phyloP scores from a whole-genome alignment of 2,113 vertebrate genomes.

The Phylloscopus trochilus region DNA sequence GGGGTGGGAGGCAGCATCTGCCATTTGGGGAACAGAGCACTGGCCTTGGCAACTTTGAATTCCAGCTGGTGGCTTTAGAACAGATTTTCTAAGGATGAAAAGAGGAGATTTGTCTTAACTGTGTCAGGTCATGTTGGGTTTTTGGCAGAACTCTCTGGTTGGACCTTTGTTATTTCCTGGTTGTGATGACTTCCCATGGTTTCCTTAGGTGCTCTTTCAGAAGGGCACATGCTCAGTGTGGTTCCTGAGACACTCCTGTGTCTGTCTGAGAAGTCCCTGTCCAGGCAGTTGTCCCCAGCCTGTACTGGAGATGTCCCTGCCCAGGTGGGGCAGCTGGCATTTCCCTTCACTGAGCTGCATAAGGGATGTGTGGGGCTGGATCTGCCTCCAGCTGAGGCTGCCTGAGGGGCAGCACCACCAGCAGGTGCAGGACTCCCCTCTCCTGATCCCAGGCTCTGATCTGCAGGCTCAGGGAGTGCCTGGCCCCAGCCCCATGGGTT shows the following conservation, averaged over 20 bases:
- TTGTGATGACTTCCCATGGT: background rate
- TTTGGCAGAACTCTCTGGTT: background rate
- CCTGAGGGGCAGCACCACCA: background rate
- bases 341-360: fast-evolving
- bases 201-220: background rate
- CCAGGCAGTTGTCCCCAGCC: background rate
- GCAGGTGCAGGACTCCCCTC: background rate
- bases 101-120: background rate
- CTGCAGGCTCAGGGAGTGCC: background rate
- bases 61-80: background rate
- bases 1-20: background rate
- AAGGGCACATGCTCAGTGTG: background rate
- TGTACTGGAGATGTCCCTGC: background rate
- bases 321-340: background rate
- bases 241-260: background rate
- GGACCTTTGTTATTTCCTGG: background rate
- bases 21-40: background rate
- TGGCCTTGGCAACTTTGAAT: background rate
- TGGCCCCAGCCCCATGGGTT: too few species aligned
- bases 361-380: background rate
- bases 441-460: background rate
- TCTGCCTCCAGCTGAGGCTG: background rate
- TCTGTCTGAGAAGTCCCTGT: background rate
- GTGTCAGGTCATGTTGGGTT: background rate
- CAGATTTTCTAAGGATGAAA: background rate